These are phyloP conservation scores for Haemorhous mexicanus DNA, from an alignment of 2,113 vertebrate species.

Conservation along the genomic window DNA sequence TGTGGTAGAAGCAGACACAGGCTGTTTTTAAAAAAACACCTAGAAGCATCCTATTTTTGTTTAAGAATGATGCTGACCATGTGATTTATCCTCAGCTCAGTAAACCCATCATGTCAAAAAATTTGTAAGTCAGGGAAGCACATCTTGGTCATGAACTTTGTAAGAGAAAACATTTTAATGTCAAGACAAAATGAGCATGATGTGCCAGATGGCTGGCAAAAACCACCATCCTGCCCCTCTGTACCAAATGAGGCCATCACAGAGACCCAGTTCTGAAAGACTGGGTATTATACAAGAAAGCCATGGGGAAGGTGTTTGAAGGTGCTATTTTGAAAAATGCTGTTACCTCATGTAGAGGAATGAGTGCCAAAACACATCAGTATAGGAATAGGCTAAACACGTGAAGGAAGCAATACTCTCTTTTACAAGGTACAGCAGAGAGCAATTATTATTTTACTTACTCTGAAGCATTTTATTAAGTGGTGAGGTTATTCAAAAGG, in stretches of 20 bases:
- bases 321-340: neutral
- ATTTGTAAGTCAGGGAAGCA: neutral
- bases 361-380: neutral
- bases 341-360: neutral
- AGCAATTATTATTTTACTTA: neutral
- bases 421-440: neutral
- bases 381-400: neutral
- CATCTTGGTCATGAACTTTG: neutral
- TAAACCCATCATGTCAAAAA: neutral
- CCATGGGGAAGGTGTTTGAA: neutral
- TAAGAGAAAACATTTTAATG: neutral
- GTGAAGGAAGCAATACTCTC: neutral
- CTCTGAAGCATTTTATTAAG: slow-evolving; percentile 19
- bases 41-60: neutral
- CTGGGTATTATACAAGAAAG: neutral
- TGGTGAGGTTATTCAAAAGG: neutral
- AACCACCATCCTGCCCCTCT: neutral
- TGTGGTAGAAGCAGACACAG: neutral
- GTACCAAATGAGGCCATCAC: neutral
- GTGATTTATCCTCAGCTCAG: neutral
- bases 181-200: neutral
- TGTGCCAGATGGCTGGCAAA: neutral
- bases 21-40: neutral
- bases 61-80: neutral
- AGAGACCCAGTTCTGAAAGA: neutral